phyloP scores from a whole-genome alignment of 2,888 invertebrate genomes.

The Callosobruchus maculatus region DNA sequence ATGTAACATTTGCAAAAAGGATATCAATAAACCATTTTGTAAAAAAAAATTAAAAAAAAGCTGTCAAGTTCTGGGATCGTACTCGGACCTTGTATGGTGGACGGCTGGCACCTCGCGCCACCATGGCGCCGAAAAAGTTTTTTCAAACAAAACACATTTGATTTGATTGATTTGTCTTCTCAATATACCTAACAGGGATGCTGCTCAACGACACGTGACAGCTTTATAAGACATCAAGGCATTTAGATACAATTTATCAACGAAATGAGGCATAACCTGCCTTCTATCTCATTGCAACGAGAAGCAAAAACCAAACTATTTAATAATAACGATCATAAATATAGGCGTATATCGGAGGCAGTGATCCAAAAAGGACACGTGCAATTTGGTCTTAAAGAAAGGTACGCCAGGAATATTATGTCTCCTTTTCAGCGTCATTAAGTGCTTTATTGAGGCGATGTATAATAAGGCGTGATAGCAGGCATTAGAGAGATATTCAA shows the following conservation, averaged over 20 bases:
- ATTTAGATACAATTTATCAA: neutral
- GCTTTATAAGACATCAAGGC: neutral
- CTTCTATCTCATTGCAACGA: neutral
- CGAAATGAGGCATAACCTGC: neutral
- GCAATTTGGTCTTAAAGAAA: no score
- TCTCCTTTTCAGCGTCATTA: neutral
- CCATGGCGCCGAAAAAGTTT: no score
- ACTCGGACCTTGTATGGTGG: no score
- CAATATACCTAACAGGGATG: no score
- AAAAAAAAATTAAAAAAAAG: no score
- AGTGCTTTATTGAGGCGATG: neutral
- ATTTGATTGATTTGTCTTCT: no score
- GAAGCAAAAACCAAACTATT: neutral
- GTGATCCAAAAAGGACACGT: neutral
- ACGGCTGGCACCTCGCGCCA: no score
- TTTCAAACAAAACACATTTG: no score
- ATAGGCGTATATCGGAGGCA: neutral
- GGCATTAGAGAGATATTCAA: neutral
- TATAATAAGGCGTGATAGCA: neutral
- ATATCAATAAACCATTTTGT: no score
- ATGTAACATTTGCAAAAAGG: no score
- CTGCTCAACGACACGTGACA: neutral
- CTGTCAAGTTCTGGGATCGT: no score
- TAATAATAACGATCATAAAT: neutral
- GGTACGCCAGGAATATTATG: neutral